Evolutionary conservation across 2,797 vertebrate species (phyloP), one percentile per base, ranked within the genome.

Genomic region (Diplodus sargus): DNA sequence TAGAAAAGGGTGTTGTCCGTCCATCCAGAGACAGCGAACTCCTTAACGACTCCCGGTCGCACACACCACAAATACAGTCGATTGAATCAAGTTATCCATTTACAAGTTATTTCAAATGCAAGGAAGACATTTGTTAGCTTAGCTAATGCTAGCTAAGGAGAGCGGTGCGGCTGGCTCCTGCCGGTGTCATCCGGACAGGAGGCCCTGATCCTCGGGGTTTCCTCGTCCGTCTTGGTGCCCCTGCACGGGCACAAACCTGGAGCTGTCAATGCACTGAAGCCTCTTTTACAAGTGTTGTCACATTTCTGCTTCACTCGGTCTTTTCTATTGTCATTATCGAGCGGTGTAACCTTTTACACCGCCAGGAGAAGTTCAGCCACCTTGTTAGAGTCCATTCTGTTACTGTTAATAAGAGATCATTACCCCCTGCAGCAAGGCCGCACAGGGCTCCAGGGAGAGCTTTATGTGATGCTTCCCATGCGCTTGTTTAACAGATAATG

Each of bases 131-230:
- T 73, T 52, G 87, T 85, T 91, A 90, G 89, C 91, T 86, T 90
- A 89, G 90, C 92, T 49, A 23, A 76, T 83, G 92, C 91, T 92
- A 93, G 90, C 92, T 91, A 49, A 68, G 70, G 83, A 63, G 62
- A 83, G 82, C 66, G 23, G 70, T 72, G 80, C 52, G 62, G 70
- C 83, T 78, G 79, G 70, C 77, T 85, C 70, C 64, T 67, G 78
- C 79, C 71, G 79, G 90, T 86, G 89, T 92, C 93, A 93, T 91
- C 79, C 86, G 91, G 91, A 89, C 85, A 82, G 83, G 78, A 93
- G 94, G 92, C 93, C 93, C 77, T 77, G 89, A 92, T 95, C 94
- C 93, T 93, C 93, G 92, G 93, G 88, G 86, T 95, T 94, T 94
- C 89, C 91, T 91, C 49, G 78, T 72, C 81, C 70, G 86, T 78